Evolutionary conservation across 2,888 invertebrate genomes (phyloP).

Genomic region (Trachelus tabidus): DNA sequence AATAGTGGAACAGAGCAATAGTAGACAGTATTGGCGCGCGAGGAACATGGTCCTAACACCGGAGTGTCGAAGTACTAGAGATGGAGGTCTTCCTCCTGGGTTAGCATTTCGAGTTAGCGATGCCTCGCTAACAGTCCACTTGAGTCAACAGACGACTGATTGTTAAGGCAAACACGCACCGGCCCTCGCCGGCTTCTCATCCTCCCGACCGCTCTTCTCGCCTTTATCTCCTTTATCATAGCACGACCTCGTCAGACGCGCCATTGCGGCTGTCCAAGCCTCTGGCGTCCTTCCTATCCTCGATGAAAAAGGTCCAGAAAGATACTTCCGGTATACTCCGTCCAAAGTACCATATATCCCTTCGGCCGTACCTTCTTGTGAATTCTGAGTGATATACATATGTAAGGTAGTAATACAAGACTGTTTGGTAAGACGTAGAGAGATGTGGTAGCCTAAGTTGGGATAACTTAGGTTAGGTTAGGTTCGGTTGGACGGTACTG

Average conservation of each 20-base stretch:
- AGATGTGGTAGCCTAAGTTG: neutral
- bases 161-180: constrained; percentile 47
- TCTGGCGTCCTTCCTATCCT: neutral
- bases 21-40: neutral
- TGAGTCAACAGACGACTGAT: constrained; percentile 53
- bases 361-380: neutral
- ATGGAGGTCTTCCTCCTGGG: constrained; percentile 14
- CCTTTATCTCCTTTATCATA: constrained; percentile 37
- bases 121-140: constrained; percentile 53
- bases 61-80: neutral
- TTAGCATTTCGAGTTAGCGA: constrained; percentile 45
- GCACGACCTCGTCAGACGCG: constrained; percentile 8
- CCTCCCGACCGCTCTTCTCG: constrained; percentile 13
- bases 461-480: neutral
- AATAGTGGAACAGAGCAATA: neutral
- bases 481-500: constrained; percentile 3
- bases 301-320: neutral
- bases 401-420: neutral
- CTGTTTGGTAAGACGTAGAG: neutral
- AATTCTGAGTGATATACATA: neutral
- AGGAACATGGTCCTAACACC: neutral
- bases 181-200: constrained; percentile 7
- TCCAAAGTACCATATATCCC: neutral
- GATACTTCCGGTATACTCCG: neutral
- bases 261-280: neutral